A percentile compares a stretch with the other conserved stretches of the same genome.
Conservation (phyloP, 2,888 invertebrate species). For the Tetragnatha montana region DNA sequence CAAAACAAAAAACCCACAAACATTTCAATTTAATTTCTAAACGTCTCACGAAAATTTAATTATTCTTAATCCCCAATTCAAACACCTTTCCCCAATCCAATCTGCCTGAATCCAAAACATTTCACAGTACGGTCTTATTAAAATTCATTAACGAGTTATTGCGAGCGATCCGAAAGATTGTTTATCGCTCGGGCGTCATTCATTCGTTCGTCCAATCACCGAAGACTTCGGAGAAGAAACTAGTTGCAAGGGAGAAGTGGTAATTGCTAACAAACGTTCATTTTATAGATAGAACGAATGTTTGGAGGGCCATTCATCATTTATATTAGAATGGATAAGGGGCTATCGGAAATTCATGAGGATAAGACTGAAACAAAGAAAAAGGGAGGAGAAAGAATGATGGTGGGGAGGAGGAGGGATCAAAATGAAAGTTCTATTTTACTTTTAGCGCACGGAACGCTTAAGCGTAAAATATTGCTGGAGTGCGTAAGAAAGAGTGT, state of each 20-base stretch:
- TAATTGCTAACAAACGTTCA: slow-evolving; percentile 31
- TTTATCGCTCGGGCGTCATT: slow-evolving; percentile 43
- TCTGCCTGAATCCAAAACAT: not conserved
- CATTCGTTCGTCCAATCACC: slow-evolving; percentile 45
- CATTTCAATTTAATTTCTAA: no score
- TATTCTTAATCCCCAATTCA: no score
- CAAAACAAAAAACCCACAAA: no score
- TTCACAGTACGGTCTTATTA: slow-evolving; percentile 22
- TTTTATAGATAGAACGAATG: slow-evolving; percentile 1
- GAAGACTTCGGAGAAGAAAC: slow-evolving; percentile 14
- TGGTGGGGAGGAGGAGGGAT: slow-evolving; percentile 35
- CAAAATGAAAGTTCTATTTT: slow-evolving; percentile 61
- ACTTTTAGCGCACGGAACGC: slow-evolving; percentile 49
- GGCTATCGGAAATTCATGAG: slow-evolving; percentile 52
- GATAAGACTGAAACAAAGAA: slow-evolving; percentile 61
- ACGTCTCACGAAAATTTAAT: no score
- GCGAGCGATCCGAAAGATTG: slow-evolving; percentile 37
- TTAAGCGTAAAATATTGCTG: slow-evolving; percentile 39
- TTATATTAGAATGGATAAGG: slow-evolving; percentile 62
- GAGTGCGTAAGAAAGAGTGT: slow-evolving; percentile 2
- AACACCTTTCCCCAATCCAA: no score
- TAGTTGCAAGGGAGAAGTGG: slow-evolving; percentile 16
- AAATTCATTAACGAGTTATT: slow-evolving; percentile 50
- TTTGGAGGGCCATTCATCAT: slow-evolving; percentile 49
- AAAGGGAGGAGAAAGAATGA: slow-evolving; percentile 49